Base-by-base conservation (phyloP, 2,888 invertebrate genomes). In the Amblyjoppa fuscipennis region DNA sequence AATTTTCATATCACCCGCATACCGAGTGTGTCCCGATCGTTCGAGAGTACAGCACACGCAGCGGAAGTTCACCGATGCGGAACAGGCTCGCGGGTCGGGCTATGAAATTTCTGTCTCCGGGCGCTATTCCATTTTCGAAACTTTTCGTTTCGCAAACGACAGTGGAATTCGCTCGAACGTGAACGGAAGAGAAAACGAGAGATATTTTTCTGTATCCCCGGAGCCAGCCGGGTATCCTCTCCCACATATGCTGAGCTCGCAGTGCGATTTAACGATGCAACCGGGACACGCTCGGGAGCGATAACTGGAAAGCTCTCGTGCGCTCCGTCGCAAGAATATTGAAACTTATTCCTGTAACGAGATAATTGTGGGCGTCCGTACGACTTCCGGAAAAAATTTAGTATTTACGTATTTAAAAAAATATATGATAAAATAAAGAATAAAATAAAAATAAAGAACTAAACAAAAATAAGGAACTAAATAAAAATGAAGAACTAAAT, bases 41-140 rank as follows among this genome's bases (percentile, higher is more conserved):
- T 38, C 9, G 38, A 20, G 34, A 38, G 20, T 34, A 13, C n/a
- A 59, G 56, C 20, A 45, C 25, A 41, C 38, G 16, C 34, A 73
- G n/a, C 34, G 28, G 59, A 53, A 74, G 41, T 74, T 74, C 59
- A 61, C 56, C 41, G 25, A 59, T 45, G 56, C 73, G 59, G 59
- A 74, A 61, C 9, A 41, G 28, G 13, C 31, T 13, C 28, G 41
- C 59, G 1, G 59, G 25, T 59, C 11, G 11, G 20, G 56, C 73
- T 74, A 59, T 59, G 41, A 74, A 74, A 74, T 61, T 61, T 74
- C 61, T 61, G 49, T 41, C 45, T 41, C 41, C 41, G 41, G 2
- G 28, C 61, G 61, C 53, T 59, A 74, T 74, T 61, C 74, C 6
- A 34, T 61, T 74, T 31, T 31, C 61, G 49, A 74, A 74, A 74